These are phyloP conservation scores for Oryzias dopingdopingensis DNA, from an alignment of 2,797 vertebrate species.

Conservation along the genomic window DNA sequence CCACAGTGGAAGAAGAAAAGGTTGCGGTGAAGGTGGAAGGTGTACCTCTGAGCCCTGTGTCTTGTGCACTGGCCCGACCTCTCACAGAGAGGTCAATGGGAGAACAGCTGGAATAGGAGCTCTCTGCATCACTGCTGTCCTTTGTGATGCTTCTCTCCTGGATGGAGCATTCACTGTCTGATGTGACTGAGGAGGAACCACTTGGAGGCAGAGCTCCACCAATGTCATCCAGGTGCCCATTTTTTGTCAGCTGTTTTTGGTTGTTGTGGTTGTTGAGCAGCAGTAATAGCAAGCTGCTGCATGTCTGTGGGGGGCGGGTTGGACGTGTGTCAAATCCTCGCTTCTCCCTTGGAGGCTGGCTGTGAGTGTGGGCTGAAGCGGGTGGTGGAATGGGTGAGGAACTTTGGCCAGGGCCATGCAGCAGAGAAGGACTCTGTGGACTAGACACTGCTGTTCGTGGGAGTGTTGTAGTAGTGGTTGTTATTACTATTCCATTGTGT, in stretches of 20 bases:
- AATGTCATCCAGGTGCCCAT: constrained; percentile 83
- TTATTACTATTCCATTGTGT: constrained; percentile 76
- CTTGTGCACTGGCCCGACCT: constrained; percentile 79
- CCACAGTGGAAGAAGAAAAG: constrained; percentile 63
- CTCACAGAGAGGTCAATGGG: constrained; percentile 98
- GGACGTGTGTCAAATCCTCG: constrained; percentile 82
- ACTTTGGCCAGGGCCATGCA: constrained; percentile 76
- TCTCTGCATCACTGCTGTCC: constrained; percentile 94
- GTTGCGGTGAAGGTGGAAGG: constrained; percentile 66
- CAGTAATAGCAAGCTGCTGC: constrained; percentile 92
- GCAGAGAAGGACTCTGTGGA: constrained; percentile 79
- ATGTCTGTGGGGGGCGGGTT: constrained; percentile 86
- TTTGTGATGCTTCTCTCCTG: constrained; percentile 91
- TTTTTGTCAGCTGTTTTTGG: constrained; percentile 85
- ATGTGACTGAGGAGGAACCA: constrained; percentile 83
- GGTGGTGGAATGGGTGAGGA: constrained; percentile 61
- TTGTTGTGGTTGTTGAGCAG: constrained; percentile 95
- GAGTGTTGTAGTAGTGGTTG: constrained; percentile 65
- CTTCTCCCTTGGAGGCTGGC: constrained; percentile 81
- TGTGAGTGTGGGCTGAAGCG: constrained; percentile 65
- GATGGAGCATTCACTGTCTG: constrained; percentile 90
- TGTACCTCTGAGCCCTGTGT: constrained; percentile 70
- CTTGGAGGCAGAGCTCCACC: constrained; percentile 82
- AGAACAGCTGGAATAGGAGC: constrained; percentile 91
- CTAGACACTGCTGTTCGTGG: constrained; percentile 71